phyloP scores from a whole-genome alignment of 2,797 vertebrate species.

The Acipenser transmontanus region DNA sequence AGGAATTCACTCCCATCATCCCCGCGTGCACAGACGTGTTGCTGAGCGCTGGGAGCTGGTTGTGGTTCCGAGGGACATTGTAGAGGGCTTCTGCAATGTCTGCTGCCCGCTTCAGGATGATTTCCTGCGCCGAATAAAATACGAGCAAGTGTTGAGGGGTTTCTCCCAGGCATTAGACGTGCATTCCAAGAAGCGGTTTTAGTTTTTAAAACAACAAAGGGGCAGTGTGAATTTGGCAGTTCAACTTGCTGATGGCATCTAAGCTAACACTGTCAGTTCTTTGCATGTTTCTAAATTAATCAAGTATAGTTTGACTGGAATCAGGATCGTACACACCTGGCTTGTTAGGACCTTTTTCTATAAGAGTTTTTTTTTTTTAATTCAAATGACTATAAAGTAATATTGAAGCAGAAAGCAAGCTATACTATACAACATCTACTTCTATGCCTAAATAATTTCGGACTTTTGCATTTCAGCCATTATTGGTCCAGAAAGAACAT shows the following conservation, averaged over 20 bases:
- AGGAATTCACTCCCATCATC: constrained; percentile 94
- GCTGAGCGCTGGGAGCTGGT: constrained; percentile 81
- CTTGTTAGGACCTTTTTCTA: too few species aligned
- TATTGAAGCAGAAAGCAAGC: background rate
- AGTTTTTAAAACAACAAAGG: too few species aligned
- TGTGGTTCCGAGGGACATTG: constrained; percentile 91
- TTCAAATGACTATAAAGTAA: background rate
- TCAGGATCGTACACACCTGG: too few species aligned
- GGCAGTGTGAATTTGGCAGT: too few species aligned
- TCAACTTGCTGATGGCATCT: too few species aligned
- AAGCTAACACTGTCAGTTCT: too few species aligned
- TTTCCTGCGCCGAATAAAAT: constrained; percentile 62
- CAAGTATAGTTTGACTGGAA: too few species aligned
- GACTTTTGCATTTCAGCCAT: constrained; percentile 24
- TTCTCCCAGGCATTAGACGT: too few species aligned
- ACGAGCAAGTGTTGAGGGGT: too few species aligned
- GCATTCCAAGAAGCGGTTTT: too few species aligned
- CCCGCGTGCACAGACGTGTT: constrained; percentile 84
- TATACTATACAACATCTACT: constrained; percentile 17
- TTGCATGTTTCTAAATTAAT: too few species aligned
- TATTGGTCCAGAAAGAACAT: constrained; percentile 21
- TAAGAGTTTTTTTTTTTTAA: too few species aligned
- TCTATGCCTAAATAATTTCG: constrained; percentile 33
- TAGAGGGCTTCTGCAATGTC: constrained; percentile 93
- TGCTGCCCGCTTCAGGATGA: constrained; percentile 90